phyloP scores from a whole-genome alignment of 2,888 invertebrate species.

The Mythimna vitellina region DNA sequence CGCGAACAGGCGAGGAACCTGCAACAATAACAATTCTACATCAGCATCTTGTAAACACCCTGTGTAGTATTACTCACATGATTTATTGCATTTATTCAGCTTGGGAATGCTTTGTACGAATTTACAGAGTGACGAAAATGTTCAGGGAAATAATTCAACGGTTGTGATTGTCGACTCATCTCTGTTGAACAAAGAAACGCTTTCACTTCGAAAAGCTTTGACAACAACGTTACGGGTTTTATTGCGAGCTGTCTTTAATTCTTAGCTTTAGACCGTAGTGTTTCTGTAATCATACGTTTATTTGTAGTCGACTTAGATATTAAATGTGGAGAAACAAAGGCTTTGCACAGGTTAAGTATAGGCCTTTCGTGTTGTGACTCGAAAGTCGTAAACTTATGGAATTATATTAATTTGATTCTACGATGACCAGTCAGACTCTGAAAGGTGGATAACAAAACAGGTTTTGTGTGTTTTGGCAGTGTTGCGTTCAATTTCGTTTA shows the following conservation, averaged over 20 bases:
- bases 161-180: conserved; percentile 48
- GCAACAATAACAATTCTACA: conserved; percentile 73
- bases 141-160: conserved; percentile 41
- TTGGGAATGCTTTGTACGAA: conserved; percentile 59
- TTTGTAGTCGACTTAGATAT: conserved; percentile 37
- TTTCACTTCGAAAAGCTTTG: conserved; percentile 50
- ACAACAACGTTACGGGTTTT: conserved; percentile 47
- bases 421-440: conserved; percentile 15
- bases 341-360: conserved; percentile 44
- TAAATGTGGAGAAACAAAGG: conserved; percentile 44
- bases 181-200: conserved; percentile 58
- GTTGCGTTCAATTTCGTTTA: background rate
- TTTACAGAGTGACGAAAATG: conserved; percentile 58
- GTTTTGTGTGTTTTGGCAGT: no score
- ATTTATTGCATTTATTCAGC: conserved; percentile 68
- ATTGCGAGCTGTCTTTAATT: conserved; percentile 41
- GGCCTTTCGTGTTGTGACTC: conserved; percentile 11
- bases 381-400: conserved; percentile 15
- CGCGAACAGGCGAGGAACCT: conserved; percentile 80
- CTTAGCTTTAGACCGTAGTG: conserved; percentile 18
- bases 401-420: conserved; percentile 44
- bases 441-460: no score
- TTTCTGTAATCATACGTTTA: conserved; percentile 43
- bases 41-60: conserved; percentile 48
- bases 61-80: conserved; percentile 58